Evolutionary conservation across 1,140 invertebrate genomes (phyloP), one percentile per base, ranked within the genome.

Genomic region (Achatina immaculata): DNA sequence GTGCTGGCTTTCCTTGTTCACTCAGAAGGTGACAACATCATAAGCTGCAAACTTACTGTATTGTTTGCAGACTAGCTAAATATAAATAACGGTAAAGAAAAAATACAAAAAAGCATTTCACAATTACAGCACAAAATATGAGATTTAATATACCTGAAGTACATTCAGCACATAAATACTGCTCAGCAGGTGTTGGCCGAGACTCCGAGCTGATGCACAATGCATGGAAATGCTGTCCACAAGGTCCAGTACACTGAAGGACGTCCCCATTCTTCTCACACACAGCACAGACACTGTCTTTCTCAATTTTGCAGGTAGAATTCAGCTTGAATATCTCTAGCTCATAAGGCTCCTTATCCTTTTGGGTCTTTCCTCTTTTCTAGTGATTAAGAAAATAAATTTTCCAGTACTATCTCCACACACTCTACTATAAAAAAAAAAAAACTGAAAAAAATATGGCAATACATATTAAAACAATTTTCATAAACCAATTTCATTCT

Each of bases 161-260:
- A 87, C 96, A 98, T 68, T 94, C 93, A 31, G 93, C 86, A 90
- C 92, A 93, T 80, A 89, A 90, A 75, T 89, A 91, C 68, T 85
- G 71, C 19, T 73, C 71, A 6, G 87, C 82, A 34, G 14, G 31
- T 48, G 84, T 79, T 28, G 81, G 58, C n/a, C n/a, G n/a, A n/a
- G n/a, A n/a, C 42, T 81, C 84, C 14, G 91, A 69, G 6, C 90
- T 89, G 31, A 92, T 51, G 80, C 92, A 93, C 7, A 85, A 80
- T 7, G 85, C 75, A 82, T 93, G 92, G 84, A 91, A 93, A 31
- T 86, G 85, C 36, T 89, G 87, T 71, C 88, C 86, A 86, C 93
- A 93, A 1, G 85, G 81, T 14, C 92, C 92, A 75, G 89, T 84
- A 82, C 92, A 93, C 28, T 89, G 87, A 11, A 92, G 82, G 51